Base-by-base conservation (phyloP, 2,113 vertebrate species). In the Cnemophilus loriae region DNA sequence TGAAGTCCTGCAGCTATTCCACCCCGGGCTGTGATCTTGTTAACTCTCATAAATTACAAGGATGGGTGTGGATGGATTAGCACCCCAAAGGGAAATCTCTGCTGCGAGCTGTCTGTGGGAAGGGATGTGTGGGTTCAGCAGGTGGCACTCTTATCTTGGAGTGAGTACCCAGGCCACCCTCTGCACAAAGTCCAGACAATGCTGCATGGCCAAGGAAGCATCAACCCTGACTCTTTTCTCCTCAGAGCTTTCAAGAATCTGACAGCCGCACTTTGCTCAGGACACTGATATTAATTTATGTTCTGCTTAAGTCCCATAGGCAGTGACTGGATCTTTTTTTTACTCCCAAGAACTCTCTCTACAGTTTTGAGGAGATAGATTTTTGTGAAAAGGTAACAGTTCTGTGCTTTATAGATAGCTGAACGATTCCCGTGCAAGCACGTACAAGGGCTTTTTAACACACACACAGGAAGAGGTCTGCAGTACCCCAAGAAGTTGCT, bases 101-200 rank as follows among this genome's bases (percentile, higher is more conserved):
- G 1, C 32, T 16, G 44, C 5, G 3, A 91, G 4, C 41, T 3
- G 86, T 27, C 33, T 27, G 56, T 42, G 60, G 37, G 77, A 50
- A 81, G n/a, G 10, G 23, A 16, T 1, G 10, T 11, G 47, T 42
- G 44, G 26, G 13, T n/a, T 95, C 88, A 90, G 88, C 50, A 96
- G 92, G 86, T 95, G 96, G 92, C 95, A 94, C 92, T 94, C n/a
- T 78, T 5, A 56, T 77, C 73, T 46, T 59, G 73, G 56, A 28
- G 49, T 5, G 42, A 57, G 39, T 44, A 17, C 23, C 2, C 3
- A 75, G 68, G 19, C 42, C 75, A 28, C 7, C 17, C 26, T 22
- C 50, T 65, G 30, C 46, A 28, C 16, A 1, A 55, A 81, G 33
- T 46, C 46, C 6, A 33, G 11, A 33, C n/a, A n/a, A 22, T 7